These are phyloP conservation scores for Carposina sasakii DNA, from an alignment of 1,140 invertebrate genomes.

Conservation along the genomic window DNA sequence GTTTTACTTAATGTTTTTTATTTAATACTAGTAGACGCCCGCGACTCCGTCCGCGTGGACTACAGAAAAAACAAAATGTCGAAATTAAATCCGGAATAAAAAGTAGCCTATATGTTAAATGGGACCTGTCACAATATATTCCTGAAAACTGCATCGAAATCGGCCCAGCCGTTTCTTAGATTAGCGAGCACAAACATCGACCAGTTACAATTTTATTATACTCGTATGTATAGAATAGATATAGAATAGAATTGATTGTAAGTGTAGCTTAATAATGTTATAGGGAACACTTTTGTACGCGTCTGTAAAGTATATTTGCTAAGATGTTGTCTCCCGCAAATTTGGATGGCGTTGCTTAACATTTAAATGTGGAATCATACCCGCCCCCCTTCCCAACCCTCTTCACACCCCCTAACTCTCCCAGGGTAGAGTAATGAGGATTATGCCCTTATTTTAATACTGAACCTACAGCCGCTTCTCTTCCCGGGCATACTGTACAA, in stretches of 20 bases:
- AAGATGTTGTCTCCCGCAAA: slow-evolving; percentile 61
- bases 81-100: background rate
- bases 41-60: no score
- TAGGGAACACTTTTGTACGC: slow-evolving; percentile 22
- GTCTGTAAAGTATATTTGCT: slow-evolving; percentile 29
- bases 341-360: slow-evolving; percentile 57
- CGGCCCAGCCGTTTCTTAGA: background rate
- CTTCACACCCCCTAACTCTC: no score
- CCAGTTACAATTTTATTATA: background rate
- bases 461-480: no score
- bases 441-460: no score
- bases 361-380: slow-evolving; percentile 62
- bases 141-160: background rate
- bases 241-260: background rate
- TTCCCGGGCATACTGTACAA: no score
- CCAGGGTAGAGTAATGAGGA: no score
- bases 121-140: background rate
- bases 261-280: background rate
- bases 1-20: slow-evolving; percentile 3
- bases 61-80: background rate
- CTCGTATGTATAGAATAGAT: background rate
- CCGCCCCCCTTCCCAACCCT: slow-evolving; percentile 19
- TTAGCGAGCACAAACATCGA: background rate
- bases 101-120: background rate
- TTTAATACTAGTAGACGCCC: background rate